Evolutionary conservation across 2,888 invertebrate genomes (phyloP), one percentile per base, ranked within the genome.

Genomic region (Alitta virens): DNA sequence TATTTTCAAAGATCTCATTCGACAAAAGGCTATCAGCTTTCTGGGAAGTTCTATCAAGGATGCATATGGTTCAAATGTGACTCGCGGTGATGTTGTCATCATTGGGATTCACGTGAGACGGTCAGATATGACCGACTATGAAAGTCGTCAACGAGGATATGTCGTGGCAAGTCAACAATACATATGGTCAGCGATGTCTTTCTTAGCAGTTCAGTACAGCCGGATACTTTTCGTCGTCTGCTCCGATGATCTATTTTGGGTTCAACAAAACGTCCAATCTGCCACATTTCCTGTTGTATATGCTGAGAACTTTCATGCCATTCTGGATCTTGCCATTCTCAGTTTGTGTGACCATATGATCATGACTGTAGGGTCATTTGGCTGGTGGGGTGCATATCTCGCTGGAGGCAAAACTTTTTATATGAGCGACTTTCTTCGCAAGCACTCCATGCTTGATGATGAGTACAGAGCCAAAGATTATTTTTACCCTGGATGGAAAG

Each of bases 331-430:
- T 61, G 78, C 79, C 2, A 72, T 78, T 2, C 65, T 83, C 56
- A 63, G 75, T 1, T 69, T 67, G 14, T 77, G 79, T 69, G 72
- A 82, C 68, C 77, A 78, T 57, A 70, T 76, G 21, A 75, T 83
- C 26, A 74, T 81, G 55, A 73, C 73, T 2, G 69, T 78, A 1
- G 83, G 83, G 1, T 79, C 82, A 0, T 83, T 77, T 65, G 78
- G 79, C n/a, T 83, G 83, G 83, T 83, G 83, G 83, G 77, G 76
- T 2, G 81, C 77, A 2, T 83, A 77, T 66, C 66, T 83, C 24
- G 71, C 72, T 16, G 65, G 67, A n/a, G 79, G 80, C 3, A 72
- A 74, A 40, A 75, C 76, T 0, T 62, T 80, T 23, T 81, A 82
- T 68, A 83, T 77, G 67, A 74, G 74, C 14, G 74, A 75, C 18